Percentiles rank a stretch among this genome's conserved stretches.
phyloP scores from a whole-genome alignment of 1,140 invertebrate species.

The Pararge aegeria region DNA sequence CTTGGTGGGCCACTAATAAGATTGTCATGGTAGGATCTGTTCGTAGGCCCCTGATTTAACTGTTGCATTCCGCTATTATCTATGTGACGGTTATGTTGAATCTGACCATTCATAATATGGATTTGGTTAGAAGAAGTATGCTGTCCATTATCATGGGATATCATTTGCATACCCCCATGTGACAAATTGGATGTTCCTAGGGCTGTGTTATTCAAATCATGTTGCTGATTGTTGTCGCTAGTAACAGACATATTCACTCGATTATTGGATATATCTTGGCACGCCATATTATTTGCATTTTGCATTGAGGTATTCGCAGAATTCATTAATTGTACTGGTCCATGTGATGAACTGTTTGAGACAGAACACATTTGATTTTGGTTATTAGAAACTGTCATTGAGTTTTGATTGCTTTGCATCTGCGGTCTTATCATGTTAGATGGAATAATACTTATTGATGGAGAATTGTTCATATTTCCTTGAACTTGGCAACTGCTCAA shows the following conservation, averaged over 20 bases:
- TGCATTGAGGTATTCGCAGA: slow-evolving; percentile 62
- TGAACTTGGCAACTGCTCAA: slow-evolving; percentile 69
- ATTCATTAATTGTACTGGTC: slow-evolving; percentile 63
- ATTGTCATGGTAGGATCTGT: slow-evolving; percentile 68
- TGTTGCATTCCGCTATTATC: slow-evolving; percentile 60
- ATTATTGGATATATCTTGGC: slow-evolving; percentile 63
- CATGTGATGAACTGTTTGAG: slow-evolving; percentile 51
- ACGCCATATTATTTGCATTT: slow-evolving; percentile 65
- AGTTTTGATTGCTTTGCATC: slow-evolving; percentile 63
- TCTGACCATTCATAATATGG: slow-evolving; percentile 73
- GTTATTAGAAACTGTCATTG: slow-evolving; percentile 55
- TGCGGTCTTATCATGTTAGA: slow-evolving; percentile 63
- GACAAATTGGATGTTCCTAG: slow-evolving; percentile 54
- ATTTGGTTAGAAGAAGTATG: slow-evolving; percentile 59
- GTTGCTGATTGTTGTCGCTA: slow-evolving; percentile 54
- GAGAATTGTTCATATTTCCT: slow-evolving; percentile 57
- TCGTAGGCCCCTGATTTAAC: slow-evolving; percentile 49
- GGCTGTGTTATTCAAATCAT: slow-evolving; percentile 47
- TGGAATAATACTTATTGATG: slow-evolving; percentile 69
- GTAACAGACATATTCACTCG: slow-evolving; percentile 49
- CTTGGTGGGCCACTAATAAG: slow-evolving; percentile 49
- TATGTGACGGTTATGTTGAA: slow-evolving; percentile 61
- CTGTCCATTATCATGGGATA: slow-evolving; percentile 61
- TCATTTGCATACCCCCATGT: slow-evolving; percentile 67
- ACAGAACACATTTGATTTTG: slow-evolving; percentile 68